Percentiles rank a stretch among this genome's conserved stretches.
These are phyloP conservation scores for Pteronura brasiliensis DNA, from an alignment of 2,113 vertebrate species.

Conservation along the genomic window DNA sequence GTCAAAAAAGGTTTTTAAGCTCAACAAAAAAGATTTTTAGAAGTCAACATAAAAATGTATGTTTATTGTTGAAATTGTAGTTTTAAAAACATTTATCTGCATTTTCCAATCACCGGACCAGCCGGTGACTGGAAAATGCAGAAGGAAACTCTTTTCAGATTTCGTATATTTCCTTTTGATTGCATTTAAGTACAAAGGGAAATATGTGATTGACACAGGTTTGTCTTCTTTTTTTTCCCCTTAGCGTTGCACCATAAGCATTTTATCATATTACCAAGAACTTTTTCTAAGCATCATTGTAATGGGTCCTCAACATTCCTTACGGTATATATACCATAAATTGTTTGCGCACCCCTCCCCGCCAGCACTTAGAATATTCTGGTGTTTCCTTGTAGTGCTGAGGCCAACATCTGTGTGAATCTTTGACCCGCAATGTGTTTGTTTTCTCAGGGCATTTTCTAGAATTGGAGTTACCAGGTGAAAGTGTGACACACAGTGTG, in stretches of 20 bases:
- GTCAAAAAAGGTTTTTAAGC: constrained; percentile 20
- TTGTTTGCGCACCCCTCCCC: background rate
- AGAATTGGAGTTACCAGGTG: background rate
- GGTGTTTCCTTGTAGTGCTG: background rate
- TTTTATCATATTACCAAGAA: background rate
- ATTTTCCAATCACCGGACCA: background rate
- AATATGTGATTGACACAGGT: background rate
- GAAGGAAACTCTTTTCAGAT: background rate
- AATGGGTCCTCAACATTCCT: background rate
- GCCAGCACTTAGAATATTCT: background rate
- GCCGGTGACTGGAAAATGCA: too few relatives aligned
- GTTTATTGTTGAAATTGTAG: background rate
- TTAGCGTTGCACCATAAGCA: background rate
- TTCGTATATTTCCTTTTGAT: background rate
- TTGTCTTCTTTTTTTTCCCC: background rate
- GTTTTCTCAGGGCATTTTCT: constrained; percentile 1
- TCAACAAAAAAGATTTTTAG: constrained; percentile 37
- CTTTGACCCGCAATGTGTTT: constrained; percentile 29
- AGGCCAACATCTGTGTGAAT: background rate
- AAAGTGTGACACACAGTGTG: background rate
- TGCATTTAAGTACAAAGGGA: background rate
- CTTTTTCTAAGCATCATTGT: background rate
- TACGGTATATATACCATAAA: background rate
- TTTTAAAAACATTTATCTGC: background rate
- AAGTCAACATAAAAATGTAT: constrained; percentile 25